Evolutionary conservation across 2,797 vertebrate genomes (phyloP), one percentile per base, ranked within the genome.

Genomic region (Bradypodion pumilum): DNA sequence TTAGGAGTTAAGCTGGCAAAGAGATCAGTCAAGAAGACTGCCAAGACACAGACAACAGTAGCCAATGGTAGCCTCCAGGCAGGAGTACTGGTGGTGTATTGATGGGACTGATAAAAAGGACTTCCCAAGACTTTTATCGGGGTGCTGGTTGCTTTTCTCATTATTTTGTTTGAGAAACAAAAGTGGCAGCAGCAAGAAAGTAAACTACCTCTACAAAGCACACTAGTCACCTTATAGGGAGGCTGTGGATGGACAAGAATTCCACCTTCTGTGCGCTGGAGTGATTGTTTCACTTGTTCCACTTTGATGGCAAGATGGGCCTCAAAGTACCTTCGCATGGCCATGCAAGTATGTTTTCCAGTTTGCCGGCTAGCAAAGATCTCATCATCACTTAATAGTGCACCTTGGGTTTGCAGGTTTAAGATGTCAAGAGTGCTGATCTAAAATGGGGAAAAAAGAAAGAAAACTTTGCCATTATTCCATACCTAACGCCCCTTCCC

Each of bases 351-450:
- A 92, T 99, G 99, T 87, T 99, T 99, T 89, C 99, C 98, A 0
- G 98, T 99, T 93, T 99, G 99, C 84, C 99, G 97, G 89, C 99
- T 99, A 81, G 99, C 99, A 95, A 99, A 99, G 93, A 99, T 99
- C 96, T 99, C 98, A 84, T 99, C 99, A 80, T 99, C 99, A 12
- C 98, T 99, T 92, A 99, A 88, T 40, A 99, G 96, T 1, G 98
- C 97, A 77, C 98, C 98, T 91, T 99, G 99, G 93, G 99, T 98
- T 90, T 99, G 98, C 3, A 98, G 96, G 94, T 99, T 99, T 90
- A 99, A 94, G 93, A 99, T 99, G 94, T 99, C 99, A 91, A 99
- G 92, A 10, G 98, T 99, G 94, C 98, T 99, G 90, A 99, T 99
- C 98, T 99, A 94, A 89, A 96, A 69, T 62, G 29, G n/a, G n/a